Evolutionary conservation across 2,888 invertebrate genomes (phyloP).

Genomic region (Leptopilina drosophilae): DNA sequence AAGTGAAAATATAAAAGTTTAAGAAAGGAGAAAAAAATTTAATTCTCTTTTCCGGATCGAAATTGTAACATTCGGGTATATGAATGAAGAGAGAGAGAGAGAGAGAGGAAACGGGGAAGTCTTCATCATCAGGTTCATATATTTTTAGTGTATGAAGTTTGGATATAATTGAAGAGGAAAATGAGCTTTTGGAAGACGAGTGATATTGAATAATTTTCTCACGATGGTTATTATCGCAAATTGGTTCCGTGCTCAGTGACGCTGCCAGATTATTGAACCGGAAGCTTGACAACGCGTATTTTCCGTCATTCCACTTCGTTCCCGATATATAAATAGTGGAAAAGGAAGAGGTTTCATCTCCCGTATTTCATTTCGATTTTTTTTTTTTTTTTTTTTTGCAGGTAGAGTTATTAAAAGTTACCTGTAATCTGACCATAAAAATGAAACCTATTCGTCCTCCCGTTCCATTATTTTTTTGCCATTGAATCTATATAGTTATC

Average conservation of each 20-base stretch:
- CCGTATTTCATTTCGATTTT: slow-evolving; percentile 18
- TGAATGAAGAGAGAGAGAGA: too few species aligned
- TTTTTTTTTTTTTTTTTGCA: background rate
- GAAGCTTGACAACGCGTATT: slow-evolving; percentile 13
- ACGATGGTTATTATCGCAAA: slow-evolving; percentile 29
- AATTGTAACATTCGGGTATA: too few species aligned
- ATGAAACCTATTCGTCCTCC: too few species aligned
- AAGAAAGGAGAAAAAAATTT: too few species aligned
- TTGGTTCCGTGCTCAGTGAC: slow-evolving; percentile 17
- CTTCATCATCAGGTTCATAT: too few species aligned
- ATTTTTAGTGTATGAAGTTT: too few species aligned
- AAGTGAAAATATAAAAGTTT: too few species aligned
- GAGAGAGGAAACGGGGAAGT: too few species aligned
- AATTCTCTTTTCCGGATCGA: too few species aligned
- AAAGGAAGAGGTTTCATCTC: slow-evolving; percentile 22
- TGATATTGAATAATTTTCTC: slow-evolving; percentile 38
- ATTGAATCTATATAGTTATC: too few species aligned
- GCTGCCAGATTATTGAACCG: slow-evolving; percentile 23
- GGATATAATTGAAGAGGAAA: slow-evolving; percentile 20
- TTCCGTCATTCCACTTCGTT: slow-evolving; percentile 31
- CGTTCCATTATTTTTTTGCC: too few species aligned
- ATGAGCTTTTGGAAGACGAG: slow-evolving; percentile 7
- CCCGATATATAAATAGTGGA: background rate
- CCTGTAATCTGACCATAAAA: slow-evolving; percentile 7
- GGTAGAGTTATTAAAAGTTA: slow-evolving; percentile 25